Conservation (phyloP, 2,888 invertebrate species). For the Ligdia adustata region DNA sequence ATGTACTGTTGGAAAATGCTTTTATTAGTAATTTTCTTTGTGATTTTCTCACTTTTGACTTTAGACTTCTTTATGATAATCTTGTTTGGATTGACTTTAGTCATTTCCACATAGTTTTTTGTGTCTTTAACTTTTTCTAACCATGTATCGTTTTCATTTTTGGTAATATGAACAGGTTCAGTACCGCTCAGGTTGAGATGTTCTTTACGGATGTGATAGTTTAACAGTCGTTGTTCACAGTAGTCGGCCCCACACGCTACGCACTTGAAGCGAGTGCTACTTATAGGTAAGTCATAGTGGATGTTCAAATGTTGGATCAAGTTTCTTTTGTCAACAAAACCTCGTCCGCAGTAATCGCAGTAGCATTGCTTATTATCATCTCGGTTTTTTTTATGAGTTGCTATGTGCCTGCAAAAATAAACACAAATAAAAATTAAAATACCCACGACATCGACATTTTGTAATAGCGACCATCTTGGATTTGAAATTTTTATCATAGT, state of each 20-base stretch:
- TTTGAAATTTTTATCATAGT: too few relatives aligned
- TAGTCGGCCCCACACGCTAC: constrained; percentile 53
- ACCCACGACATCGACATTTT: too few relatives aligned
- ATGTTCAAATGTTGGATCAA: constrained; percentile 55
- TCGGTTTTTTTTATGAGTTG: constrained; percentile 40
- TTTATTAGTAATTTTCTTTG: constrained; percentile 17
- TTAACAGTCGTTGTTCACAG: constrained; percentile 58
- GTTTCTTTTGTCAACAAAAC: constrained; percentile 59
- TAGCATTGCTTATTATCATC: constrained; percentile 44
- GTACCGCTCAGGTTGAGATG: constrained; percentile 54
- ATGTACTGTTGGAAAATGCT: constrained; percentile 40
- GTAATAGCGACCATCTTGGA: too few relatives aligned
- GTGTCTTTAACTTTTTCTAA: constrained; percentile 55
- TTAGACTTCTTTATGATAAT: constrained; percentile 56
- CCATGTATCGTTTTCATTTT: constrained; percentile 64
- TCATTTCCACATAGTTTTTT: constrained; percentile 60
- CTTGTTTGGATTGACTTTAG: constrained; percentile 61
- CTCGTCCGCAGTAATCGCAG: constrained; percentile 63
- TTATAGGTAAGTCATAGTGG: constrained; percentile 52
- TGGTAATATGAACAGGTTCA: constrained; percentile 39
- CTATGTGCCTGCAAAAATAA: constrained; percentile 43
- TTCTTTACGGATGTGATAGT: constrained; percentile 57
- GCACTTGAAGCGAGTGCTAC: constrained; percentile 45
- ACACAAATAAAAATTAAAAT: too few relatives aligned
- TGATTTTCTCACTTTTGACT: constrained; percentile 29